phyloP scores from a whole-genome alignment of 2,113 vertebrate species.

The Lepidothrix coronata region DNA sequence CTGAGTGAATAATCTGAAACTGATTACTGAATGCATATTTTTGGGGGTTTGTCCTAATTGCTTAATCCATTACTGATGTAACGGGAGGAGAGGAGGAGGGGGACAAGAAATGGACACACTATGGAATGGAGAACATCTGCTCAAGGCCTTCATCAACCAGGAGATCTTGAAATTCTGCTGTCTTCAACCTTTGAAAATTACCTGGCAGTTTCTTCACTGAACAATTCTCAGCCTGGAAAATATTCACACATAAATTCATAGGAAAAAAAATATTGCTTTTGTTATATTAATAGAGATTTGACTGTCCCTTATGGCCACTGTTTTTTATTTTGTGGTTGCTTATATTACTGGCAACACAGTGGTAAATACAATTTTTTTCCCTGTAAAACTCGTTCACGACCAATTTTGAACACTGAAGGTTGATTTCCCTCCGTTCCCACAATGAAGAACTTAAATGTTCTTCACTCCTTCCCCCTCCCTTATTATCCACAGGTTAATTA shows the following conservation, averaged over 20 bases:
- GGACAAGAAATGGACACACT: rapidly evolving
- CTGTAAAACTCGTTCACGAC: background rate
- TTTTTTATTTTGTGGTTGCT: background rate
- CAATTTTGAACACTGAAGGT: background rate
- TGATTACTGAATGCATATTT: background rate
- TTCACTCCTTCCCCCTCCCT: background rate
- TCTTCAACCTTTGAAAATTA: background rate
- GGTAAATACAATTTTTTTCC: background rate
- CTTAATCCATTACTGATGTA: background rate
- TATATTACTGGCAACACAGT: background rate
- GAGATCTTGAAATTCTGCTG: background rate
- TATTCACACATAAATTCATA: background rate
- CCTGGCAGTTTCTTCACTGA: background rate
- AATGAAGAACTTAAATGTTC: background rate
- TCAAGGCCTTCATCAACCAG: background rate
- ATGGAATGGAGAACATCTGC: background rate
- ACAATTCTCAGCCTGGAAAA: background rate
- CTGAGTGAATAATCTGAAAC: background rate
- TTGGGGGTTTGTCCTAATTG: background rate
- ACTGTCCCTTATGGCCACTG: background rate
- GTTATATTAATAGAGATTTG: background rate
- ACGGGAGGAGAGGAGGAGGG: rapidly evolving
- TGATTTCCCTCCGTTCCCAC: background rate
- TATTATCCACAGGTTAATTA: constrained; percentile 1
- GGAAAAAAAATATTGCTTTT: background rate